Evolutionary conservation across 2,888 invertebrate genomes (phyloP).

Genomic region (Eupithecia vulgata): DNA sequence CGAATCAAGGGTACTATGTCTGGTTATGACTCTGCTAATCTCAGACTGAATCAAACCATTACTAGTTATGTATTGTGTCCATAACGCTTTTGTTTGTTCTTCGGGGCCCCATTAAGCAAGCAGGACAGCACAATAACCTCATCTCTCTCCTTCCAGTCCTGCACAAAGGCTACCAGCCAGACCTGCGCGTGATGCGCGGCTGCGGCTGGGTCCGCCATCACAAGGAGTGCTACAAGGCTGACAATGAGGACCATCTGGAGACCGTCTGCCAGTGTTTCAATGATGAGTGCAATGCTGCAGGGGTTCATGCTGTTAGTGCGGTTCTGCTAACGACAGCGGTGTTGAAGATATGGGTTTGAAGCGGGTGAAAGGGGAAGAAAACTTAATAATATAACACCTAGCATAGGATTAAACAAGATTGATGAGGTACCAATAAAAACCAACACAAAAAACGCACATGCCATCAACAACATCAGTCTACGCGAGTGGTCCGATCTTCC

Average conservation of each 20-base stretch:
- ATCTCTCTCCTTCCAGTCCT: conserved; percentile 58
- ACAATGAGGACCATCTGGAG: conserved; percentile 86
- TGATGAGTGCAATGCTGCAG: conserved; percentile 83
- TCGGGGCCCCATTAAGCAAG: neutral
- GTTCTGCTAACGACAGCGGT: neutral
- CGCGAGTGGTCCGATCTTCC: too few relatives aligned
- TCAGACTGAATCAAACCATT: neutral
- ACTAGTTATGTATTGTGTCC: neutral
- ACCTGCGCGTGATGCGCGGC: conserved; percentile 82
- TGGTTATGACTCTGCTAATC: conserved; percentile 26
- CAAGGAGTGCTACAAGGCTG: conserved; percentile 83
- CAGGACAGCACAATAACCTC: neutral
- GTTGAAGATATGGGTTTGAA: conserved; percentile 9
- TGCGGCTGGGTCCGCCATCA: conserved; percentile 85
- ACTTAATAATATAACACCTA: neutral
- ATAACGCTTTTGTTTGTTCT: neutral
- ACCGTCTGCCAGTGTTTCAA: conserved; percentile 86
- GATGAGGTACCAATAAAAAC: too few relatives aligned
- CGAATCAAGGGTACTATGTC: neutral
- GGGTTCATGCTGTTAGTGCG: neutral
- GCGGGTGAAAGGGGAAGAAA: neutral
- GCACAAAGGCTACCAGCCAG: conserved; percentile 68
- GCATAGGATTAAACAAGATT: neutral
- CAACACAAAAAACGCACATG: neutral
- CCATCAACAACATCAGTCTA: too few relatives aligned